Base-by-base conservation (phyloP, 1,140 invertebrate species). In the Metaphire vulgaris region DNA sequence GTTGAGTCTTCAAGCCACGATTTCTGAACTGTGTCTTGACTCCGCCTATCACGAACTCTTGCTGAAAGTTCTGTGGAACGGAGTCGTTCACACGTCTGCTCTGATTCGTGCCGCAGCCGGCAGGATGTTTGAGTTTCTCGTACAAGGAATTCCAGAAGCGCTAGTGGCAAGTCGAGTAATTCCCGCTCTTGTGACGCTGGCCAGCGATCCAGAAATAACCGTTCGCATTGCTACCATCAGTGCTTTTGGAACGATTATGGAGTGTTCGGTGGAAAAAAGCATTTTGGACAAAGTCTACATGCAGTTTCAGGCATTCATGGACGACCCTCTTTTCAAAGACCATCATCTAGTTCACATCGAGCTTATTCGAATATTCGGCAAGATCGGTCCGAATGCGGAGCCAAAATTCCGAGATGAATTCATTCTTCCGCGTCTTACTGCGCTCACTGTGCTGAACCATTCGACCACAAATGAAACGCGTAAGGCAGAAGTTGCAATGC, bases 251-350 rank as follows among this genome's bases (percentile, higher is more conserved):
- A 86, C 87, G 74, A 85, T 91, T n/a, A 88, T 91, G 78, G 89
- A 89, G 29, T 88, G 89, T 70, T 89, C 89, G 56, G 88, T 84
- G 1, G 81, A 85, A 21, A 85, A 86, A 83, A 87, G 88, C 81
- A 89, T 90, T 28, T 87, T 90, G 72, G 91, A 92, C 80, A 91
- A 92, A 85, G 89, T 89, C 34, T 90, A 90, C 80, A 88, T 92
- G 83, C 91, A 92, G 80, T 83, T 92, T n/a, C 90, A 91, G 84
- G 89, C 88, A 1, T 90, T 91, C 65, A 82, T 90, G 67, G 87
- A 88, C 79, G 90, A 91, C 79, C 41, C 32, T 2, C 75, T 84
- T 2, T 87, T 88, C 66, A 81, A 84, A 68, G 88, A 88, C 64
- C 83, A 87, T 69, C 84, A 85, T 77, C 73, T 80, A 6, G 80